A percentile compares a stretch with the other conserved stretches of the same genome.
Evolutionary conservation across 2,113 vertebrate species (phyloP).

Genomic region (Esox niger): DNA sequence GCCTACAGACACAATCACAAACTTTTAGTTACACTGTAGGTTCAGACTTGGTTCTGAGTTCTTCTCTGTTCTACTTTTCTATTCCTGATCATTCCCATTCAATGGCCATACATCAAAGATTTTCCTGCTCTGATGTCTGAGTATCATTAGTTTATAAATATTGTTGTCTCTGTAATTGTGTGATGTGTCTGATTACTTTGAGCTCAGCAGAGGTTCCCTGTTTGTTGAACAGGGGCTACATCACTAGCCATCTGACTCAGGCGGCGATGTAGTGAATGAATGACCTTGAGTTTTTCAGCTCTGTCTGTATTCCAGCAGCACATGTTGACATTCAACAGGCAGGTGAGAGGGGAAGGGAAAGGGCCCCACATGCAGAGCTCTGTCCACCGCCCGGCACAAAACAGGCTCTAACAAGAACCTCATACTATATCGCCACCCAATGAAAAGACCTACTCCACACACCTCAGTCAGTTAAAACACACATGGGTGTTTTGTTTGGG

Average conservation of each 20-base stretch:
- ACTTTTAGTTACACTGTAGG: too few relatives aligned
- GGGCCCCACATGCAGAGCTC: conserved; percentile 68
- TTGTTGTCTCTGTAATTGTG: conserved; percentile 34
- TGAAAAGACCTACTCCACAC: conserved; percentile 17
- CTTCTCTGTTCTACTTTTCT: too few relatives aligned
- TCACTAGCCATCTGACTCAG: conserved; percentile 25
- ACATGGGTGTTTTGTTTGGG: neutral
- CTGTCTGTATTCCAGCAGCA: conserved; percentile 57
- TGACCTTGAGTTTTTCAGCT: conserved; percentile 59
- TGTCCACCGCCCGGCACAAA: conserved; percentile 29
- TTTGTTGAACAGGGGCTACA: conserved; percentile 12
- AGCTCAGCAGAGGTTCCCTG: neutral
- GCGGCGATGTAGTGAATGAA: conserved; percentile 43
- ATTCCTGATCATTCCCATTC: too few relatives aligned
- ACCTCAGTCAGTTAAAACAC: conserved; percentile 5
- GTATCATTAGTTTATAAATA: too few relatives aligned
- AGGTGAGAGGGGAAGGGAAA: conserved; percentile 44
- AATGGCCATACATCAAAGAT: too few relatives aligned
- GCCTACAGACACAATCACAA: too few relatives aligned
- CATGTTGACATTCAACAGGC: conserved; percentile 75
- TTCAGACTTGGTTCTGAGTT: too few relatives aligned
- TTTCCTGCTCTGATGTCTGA: too few relatives aligned
- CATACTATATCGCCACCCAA: conserved; percentile 47
- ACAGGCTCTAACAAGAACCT: conserved; percentile 69
- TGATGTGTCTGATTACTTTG: conserved; percentile 9